phyloP scores from a whole-genome alignment of 2,888 invertebrate genomes.

The Drosophila macrothrix region DNA sequence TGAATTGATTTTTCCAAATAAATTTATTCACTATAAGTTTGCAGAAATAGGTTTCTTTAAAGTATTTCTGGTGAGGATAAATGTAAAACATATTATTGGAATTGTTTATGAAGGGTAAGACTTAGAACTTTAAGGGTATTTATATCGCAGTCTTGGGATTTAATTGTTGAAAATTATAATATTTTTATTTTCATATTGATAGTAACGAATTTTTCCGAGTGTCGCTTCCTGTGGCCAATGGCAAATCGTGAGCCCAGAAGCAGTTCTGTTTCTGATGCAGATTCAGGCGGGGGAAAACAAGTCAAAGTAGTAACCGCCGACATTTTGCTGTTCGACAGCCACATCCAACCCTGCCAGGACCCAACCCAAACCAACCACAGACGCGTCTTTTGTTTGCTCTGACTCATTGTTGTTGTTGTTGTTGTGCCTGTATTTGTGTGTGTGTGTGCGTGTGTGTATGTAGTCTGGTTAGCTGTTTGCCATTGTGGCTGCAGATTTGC shows the following conservation, averaged over 20 bases:
- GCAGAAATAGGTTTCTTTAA: neutral
- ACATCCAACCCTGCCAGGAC: constrained; percentile 31
- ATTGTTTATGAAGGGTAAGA: neutral
- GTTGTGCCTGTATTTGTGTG: constrained; percentile 8
- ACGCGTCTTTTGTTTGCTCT: constrained; percentile 82
- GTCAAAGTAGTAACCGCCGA: constrained; percentile 71
- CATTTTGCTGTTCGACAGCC: constrained; percentile 69
- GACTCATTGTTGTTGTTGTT: constrained; percentile 48
- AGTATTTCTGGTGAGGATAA: neutral
- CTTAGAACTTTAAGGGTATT: neutral
- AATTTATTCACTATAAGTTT: neutral
- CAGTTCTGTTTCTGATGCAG: constrained; percentile 27
- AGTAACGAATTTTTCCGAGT: neutral
- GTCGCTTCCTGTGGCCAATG: constrained; percentile 1
- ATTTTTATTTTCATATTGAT: neutral
- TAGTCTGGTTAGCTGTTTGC: constrained; percentile 67
- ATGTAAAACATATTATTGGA: neutral
- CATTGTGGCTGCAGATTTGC: constrained; percentile 75
- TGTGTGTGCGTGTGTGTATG: constrained; percentile 28
- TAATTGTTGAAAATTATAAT: neutral
- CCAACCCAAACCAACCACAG: constrained; percentile 56
- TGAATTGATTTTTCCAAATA: neutral
- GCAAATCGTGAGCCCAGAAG: constrained; percentile 11
- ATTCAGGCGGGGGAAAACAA: constrained; percentile 55
- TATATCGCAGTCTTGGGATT: neutral